Evolutionary conservation across 2,888 invertebrate genomes (phyloP), one percentile per base, ranked within the genome.

Genomic region (Xestoiulus laeticollis): DNA sequence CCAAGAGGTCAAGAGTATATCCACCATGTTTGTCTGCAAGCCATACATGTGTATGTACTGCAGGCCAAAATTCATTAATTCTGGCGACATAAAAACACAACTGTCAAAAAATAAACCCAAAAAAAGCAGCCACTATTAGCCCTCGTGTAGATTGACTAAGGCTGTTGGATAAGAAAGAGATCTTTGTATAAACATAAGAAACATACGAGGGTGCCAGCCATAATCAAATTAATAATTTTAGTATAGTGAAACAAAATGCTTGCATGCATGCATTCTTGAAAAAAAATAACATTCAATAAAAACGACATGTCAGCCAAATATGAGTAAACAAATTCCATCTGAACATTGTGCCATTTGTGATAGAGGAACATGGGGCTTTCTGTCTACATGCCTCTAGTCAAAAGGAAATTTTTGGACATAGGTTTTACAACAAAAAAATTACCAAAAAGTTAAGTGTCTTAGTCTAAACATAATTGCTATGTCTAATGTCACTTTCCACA

Each of bases 1-100:
- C 68, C 68, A 26, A 68, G 68, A 26, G 68, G 68, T 68, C 68
- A 68, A 68, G 68, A 68, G 68, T 68, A 68, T 68, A 26, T 68
- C 68, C 26, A n/a, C 26, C 26, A 68, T 68, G 68, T 26, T 26
- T n/a, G 68, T 68, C 68, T 26, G 68, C 16, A 48, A 48, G 19
- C 26, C 3, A 68, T 68, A 26, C 68, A 68, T 68, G 26, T 26
- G 68, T 68, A 68, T 26, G 68, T 68, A 68, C 68, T 68, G 68
- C 26, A n/a, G 68, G 68, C 68, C 68, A 68, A 68, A 26, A 68
- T 68, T 68, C 68, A 68, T 68, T 68, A 68, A 68, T 68, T 26
- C 68, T 68, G 30, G 68, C 68, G 68, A 68, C 68, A 26, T 26
- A 68, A 68, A 68, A 68, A 68, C 68, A 68, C 68, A 22, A n/a